A percentile compares a stretch with the other conserved stretches of the same genome.
Evolutionary conservation across 2,797 vertebrate genomes (phyloP).

Genomic region (Sebastes vulpes): DNA sequence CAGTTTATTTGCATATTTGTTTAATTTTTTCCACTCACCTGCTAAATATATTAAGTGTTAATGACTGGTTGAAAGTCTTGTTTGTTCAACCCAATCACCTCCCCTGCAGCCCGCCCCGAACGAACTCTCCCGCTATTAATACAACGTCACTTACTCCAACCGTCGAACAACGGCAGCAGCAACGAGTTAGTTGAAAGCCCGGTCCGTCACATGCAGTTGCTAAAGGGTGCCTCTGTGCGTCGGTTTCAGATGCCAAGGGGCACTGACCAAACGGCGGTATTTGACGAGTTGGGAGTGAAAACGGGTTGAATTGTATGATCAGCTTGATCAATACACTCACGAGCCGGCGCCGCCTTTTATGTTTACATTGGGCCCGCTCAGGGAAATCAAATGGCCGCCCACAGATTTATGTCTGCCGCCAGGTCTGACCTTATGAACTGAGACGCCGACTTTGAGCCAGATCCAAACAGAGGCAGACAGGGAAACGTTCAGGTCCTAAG

Average conservation of each 20-base stretch:
- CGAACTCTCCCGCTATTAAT: no score
- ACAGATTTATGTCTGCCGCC: no score
- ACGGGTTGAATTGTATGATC: background rate
- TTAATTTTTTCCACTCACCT: background rate
- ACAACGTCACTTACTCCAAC: no score
- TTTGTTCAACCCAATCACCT: background rate
- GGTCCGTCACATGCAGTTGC: no score
- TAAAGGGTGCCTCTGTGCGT: no score
- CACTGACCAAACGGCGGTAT: no score
- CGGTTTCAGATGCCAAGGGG: no score
- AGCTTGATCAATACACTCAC: background rate
- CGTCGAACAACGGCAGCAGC: no score
- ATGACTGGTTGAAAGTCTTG: background rate
- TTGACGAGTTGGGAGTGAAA: no score
- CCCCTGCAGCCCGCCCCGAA: rapidly evolving
- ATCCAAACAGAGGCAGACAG: background rate
- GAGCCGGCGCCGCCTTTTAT: background rate
- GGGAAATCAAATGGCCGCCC: no score
- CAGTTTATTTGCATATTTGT: background rate
- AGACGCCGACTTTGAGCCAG: background rate
- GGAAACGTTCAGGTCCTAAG: no score
- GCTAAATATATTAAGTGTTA: background rate
- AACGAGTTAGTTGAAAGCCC: no score
- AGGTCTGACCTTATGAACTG: background rate
- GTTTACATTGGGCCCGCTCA: background rate